Evolutionary conservation across 2,888 invertebrate genomes (phyloP), one percentile per base, ranked within the genome.

Genomic region (Hololepta plana): DNA sequence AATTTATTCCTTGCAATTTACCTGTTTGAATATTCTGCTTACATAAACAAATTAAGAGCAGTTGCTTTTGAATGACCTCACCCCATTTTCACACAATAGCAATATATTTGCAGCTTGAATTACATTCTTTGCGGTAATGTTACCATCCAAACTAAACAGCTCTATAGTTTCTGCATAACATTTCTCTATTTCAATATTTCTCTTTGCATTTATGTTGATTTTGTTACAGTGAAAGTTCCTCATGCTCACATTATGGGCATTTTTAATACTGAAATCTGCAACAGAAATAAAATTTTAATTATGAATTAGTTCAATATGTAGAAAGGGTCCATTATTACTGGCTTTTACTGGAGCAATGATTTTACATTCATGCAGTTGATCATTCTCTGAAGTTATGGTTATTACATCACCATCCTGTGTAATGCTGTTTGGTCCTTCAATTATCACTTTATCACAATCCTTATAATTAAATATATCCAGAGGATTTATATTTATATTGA

Each of bases 331-430:
- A n/a, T n/a, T n/a, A n/a, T n/a, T 40, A 50, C 50, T 49, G 26
- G 51, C 47, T 45, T 51, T 51, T 8, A 50, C 38, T n/a, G 51
- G 49, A 10, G 46, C 43, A n/a, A n/a, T n/a, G n/a, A n/a, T n/a
- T n/a, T n/a, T n/a, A n/a, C n/a, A n/a, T n/a, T n/a, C n/a, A n/a
- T n/a, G n/a, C n/a, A n/a, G n/a, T n/a, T n/a, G n/a, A n/a, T n/a
- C n/a, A n/a, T n/a, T n/a, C n/a, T n/a, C n/a, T n/a, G n/a, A n/a
- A n/a, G n/a, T n/a, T n/a, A n/a, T n/a, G n/a, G n/a, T n/a, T n/a
- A n/a, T n/a, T n/a, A n/a, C n/a, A n/a, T n/a, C n/a, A n/a, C n/a
- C n/a, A n/a, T n/a, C n/a, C n/a, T n/a, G n/a, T n/a, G n/a, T n/a
- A n/a, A n/a, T n/a, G n/a, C n/a, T n/a, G n/a, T n/a, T n/a, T n/a